Evolutionary conservation across 1,140 invertebrate genomes (phyloP).

Genomic region (Pseudomyrmex cubaensis): DNA sequence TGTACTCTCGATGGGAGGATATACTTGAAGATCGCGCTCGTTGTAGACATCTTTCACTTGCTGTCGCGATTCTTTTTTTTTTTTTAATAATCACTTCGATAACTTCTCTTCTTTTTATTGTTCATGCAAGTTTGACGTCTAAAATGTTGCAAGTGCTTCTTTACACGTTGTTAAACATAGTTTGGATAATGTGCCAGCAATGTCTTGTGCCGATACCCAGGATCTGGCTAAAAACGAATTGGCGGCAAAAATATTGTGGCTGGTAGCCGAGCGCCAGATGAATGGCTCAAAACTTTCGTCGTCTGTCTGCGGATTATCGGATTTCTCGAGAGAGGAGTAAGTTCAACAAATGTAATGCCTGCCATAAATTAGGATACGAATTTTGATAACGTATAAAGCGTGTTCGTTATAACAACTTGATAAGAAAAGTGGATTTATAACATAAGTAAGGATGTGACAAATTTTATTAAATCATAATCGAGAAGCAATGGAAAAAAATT

Average conservation of each 20-base stretch:
- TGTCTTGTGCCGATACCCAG: conserved; percentile 34
- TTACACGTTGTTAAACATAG: conserved; percentile 48
- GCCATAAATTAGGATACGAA: conserved; percentile 5
- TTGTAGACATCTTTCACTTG: no score
- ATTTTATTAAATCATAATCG: background rate
- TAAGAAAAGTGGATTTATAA: background rate
- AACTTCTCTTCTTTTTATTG: background rate
- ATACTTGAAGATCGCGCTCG: no score
- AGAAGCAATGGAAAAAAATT: background rate
- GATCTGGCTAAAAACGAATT: conserved; percentile 60
- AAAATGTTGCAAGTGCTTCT: conserved; percentile 47
- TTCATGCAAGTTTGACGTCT: background rate
- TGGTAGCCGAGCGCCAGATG: conserved; percentile 67
- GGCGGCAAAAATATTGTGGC: conserved; percentile 63
- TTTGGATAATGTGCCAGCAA: conserved; percentile 60
- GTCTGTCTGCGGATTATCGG: conserved; percentile 2
- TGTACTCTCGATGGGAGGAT: no score
- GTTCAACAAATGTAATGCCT: conserved; percentile 24
- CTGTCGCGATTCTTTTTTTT: background rate
- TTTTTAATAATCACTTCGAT: background rate
- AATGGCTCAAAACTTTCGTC: conserved; percentile 42
- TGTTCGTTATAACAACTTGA: background rate
- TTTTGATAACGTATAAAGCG: background rate
- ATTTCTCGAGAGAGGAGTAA: conserved; percentile 65
- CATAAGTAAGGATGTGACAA: background rate